Conservation (phyloP, 30 jellyfish, hydroid and myxozoan genomes). For the Clytia hemisphaerica region DNA sequence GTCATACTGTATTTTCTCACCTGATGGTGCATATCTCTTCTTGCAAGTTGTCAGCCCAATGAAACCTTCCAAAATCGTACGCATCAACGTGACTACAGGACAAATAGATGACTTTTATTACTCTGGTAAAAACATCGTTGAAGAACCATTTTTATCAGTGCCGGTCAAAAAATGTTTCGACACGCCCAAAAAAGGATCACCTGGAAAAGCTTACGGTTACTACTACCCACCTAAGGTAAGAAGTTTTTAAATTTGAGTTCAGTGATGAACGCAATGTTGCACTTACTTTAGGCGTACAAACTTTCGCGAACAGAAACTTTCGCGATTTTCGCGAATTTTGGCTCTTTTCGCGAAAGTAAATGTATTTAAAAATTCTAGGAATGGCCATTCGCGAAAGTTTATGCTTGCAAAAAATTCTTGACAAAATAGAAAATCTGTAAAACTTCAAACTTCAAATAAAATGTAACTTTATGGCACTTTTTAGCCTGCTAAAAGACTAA, state of each 20-base stretch:
- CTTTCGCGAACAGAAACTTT: too few relatives aligned
- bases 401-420: too few relatives aligned
- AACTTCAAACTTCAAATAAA: too few relatives aligned
- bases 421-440: too few relatives aligned
- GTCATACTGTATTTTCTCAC: conserved; percentile 23
- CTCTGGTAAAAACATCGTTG: conserved; percentile 34
- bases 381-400: too few relatives aligned
- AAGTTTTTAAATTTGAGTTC: not conserved
- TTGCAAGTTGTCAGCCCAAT: conserved; percentile 44
- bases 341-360: too few relatives aligned
- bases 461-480: too few relatives aligned
- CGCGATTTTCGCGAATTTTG: too few relatives aligned
- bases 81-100: conserved; percentile 31
- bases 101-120: conserved; percentile 19
- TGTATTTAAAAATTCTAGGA: too few relatives aligned
- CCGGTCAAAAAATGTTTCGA: conserved; percentile 51
- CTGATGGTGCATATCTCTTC: conserved; percentile 42
- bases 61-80: conserved; percentile 42
- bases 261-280: too few relatives aligned
- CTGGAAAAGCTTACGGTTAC: conserved; percentile 51
- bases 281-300: too few relatives aligned
- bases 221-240: conserved; percentile 72
- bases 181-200: conserved; percentile 45
- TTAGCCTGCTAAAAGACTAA: too few relatives aligned
- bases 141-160: conserved; percentile 44